Percentiles rank a stretch among this genome's conserved stretches.
phyloP scores from a whole-genome alignment of 1,140 invertebrate species.

The Zaprionus gabonicus region DNA sequence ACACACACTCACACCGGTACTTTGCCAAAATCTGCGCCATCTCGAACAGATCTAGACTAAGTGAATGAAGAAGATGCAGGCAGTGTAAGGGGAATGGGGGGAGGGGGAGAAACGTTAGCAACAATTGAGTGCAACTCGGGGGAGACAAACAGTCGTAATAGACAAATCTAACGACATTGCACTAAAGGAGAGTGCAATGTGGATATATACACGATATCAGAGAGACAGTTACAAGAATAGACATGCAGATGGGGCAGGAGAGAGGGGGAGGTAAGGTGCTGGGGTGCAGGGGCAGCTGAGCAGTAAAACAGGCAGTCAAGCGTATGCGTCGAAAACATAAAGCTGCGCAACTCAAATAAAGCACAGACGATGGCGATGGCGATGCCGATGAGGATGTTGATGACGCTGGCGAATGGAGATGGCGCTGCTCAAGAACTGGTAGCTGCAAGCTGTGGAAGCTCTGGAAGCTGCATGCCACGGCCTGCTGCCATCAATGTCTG shows the following conservation, averaged over 20 bases:
- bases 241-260: constrained; percentile 10
- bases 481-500: constrained; percentile 59
- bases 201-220: constrained; percentile 7
- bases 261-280: constrained; percentile 1
- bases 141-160: constrained; percentile 71
- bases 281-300: constrained; percentile 24
- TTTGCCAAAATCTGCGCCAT: constrained; percentile 28
- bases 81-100: neutral
- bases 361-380: constrained; percentile 39
- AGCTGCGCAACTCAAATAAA: constrained; percentile 62
- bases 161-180: constrained; percentile 76
- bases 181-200: constrained; percentile 36
- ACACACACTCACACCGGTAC: neutral
- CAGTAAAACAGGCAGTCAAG: constrained; percentile 60
- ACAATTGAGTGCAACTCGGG: constrained; percentile 60
- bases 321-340: constrained; percentile 62
- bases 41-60: constrained; percentile 50
- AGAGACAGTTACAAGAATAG: constrained; percentile 5
- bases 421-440: constrained; percentile 10
- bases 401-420: constrained; percentile 16
- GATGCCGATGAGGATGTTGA: constrained; percentile 24
- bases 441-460: too few relatives aligned
- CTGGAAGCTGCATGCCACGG: constrained; percentile 25
- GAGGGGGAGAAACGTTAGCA: constrained; percentile 3
- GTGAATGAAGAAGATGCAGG: constrained; percentile 36